These are phyloP conservation scores for Ellobius talpinus DNA, from an alignment of 2,113 vertebrate species.

Conservation along the genomic window DNA sequence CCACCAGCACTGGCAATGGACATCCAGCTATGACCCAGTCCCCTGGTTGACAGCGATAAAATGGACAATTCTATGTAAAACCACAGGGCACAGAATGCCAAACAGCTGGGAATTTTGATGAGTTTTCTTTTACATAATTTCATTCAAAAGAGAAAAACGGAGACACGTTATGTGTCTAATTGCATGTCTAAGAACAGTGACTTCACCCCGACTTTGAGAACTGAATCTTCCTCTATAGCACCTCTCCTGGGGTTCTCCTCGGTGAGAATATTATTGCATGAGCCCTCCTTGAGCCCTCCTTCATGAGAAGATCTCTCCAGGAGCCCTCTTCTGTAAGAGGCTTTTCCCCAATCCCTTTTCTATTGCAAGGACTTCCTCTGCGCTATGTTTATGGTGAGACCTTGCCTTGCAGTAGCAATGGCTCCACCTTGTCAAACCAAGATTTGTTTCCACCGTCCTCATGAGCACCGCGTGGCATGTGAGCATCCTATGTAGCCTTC, in stretches of 20 bases:
- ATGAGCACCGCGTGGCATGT: too few relatives aligned
- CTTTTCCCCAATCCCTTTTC: background rate
- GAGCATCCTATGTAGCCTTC: background rate
- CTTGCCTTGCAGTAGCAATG: too few relatives aligned
- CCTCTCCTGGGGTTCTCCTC: background rate
- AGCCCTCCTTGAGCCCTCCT: background rate
- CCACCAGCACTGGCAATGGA: background rate
- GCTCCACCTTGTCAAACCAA: background rate
- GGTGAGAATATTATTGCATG: background rate
- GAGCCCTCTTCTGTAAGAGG: background rate
- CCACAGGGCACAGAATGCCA: too few relatives aligned
- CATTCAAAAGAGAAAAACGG: background rate
- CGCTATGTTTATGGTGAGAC: background rate
- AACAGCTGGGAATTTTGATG: background rate
- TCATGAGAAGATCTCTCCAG: background rate
- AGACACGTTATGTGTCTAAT: background rate
- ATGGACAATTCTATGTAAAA: background rate
- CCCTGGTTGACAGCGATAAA: background rate
- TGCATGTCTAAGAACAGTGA: background rate
- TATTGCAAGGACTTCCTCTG: background rate
- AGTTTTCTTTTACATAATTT: background rate
- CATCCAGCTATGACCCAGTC: background rate
- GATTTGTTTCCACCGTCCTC: too few relatives aligned
- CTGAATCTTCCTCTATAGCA: background rate
- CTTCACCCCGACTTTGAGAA: background rate